These are phyloP conservation scores for Tolmerus cingulatus DNA, from an alignment of 2,888 invertebrate species.

Conservation along the genomic window DNA sequence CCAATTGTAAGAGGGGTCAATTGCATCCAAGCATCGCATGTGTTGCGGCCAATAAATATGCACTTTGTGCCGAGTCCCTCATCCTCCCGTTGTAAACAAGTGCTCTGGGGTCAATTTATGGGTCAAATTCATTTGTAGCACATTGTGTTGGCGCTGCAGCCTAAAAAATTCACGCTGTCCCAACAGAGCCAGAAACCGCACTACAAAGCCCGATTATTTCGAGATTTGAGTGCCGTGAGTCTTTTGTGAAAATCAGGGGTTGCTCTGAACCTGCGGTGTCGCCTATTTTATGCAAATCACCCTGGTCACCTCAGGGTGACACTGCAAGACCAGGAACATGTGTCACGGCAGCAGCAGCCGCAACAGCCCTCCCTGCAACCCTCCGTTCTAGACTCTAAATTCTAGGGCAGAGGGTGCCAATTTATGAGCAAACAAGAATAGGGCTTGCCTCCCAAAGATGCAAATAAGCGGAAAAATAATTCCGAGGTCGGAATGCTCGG, in stretches of 20 bases:
- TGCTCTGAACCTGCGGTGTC: neutral
- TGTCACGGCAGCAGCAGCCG: neutral
- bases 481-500: neutral
- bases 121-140: constrained; percentile 32
- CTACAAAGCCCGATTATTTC: neutral
- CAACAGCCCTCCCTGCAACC: neutral
- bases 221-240: neutral
- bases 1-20: neutral
- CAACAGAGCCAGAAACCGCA: neutral
- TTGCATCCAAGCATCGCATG: neutral
- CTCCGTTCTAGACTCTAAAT: neutral
- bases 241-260: neutral
- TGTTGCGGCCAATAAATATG: neutral
- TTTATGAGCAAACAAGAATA: constrained; percentile 1
- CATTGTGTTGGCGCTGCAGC: neutral
- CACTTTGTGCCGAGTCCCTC: neutral
- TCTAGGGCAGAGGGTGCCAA: neutral
- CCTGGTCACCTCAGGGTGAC: constrained; percentile 19
- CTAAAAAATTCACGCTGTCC: neutral
- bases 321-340: constrained; percentile 11
- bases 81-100: neutral
- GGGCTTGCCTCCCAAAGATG: neutral
- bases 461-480: constrained; percentile 9
- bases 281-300: constrained; percentile 31
- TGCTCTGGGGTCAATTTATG: constrained; percentile 17